A percentile compares a stretch with the other conserved stretches of the same genome.
phyloP scores from a whole-genome alignment of 2,888 invertebrate genomes.

The Heliconius hortense region DNA sequence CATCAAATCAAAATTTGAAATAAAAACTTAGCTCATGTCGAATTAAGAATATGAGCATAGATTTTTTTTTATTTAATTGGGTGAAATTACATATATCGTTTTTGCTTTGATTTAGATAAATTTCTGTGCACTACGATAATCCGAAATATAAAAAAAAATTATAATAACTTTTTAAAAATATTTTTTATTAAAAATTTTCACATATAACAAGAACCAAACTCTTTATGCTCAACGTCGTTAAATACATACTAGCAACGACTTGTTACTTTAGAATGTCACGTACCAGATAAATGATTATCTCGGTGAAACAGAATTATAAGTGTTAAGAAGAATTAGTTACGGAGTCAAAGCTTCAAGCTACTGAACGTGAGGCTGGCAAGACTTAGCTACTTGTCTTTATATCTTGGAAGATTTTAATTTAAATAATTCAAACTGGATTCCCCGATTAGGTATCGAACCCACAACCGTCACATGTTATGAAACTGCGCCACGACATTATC shows the following conservation, averaged over 20 bases:
- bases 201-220: no score
- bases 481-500: no score
- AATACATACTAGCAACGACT: slow-evolving; percentile 52
- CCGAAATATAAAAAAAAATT: no score
- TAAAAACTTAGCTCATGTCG: no score
- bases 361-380: slow-evolving; percentile 2
- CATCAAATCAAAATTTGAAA: no score
- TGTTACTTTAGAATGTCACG: slow-evolving; percentile 49
- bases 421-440: not conserved
- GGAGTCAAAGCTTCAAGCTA: slow-evolving; percentile 26
- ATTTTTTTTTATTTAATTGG: not conserved
- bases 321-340: slow-evolving; percentile 37
- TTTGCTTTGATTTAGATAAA: not conserved
- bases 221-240: slow-evolving; percentile 58
- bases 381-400: not conserved
- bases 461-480: no score
- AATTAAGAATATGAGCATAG: not conserved
- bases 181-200: no score
- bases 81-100: not conserved
- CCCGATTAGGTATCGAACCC: no score
- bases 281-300: slow-evolving; percentile 42
- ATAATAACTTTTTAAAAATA: no score
- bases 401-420: not conserved
- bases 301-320: slow-evolving; percentile 35
- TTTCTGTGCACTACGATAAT: no score